These are phyloP conservation scores for Druceiella hillmani DNA, from an alignment of 2,888 invertebrate genomes.

Conservation along the genomic window DNA sequence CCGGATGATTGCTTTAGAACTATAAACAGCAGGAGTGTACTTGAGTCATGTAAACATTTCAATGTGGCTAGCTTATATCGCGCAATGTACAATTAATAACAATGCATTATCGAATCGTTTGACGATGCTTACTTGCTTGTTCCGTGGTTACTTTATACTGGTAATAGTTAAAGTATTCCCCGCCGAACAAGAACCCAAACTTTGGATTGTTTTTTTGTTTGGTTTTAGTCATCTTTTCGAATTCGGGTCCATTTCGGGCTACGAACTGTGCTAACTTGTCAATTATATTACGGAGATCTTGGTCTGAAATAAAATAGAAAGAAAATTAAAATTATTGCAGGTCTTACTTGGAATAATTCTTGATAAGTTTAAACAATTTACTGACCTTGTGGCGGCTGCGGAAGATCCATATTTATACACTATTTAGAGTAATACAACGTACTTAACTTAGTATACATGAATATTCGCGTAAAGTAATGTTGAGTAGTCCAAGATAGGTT, in stretches of 20 bases:
- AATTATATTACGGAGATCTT: constrained; percentile 93
- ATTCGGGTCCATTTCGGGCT: constrained; percentile 98
- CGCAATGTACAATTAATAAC: too few relatives aligned
- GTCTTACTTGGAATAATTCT: background rate
- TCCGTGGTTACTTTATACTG: constrained; percentile 93
- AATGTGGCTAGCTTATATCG: too few relatives aligned
- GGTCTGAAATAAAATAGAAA: constrained; percentile 56
- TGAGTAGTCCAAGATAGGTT: too few relatives aligned
- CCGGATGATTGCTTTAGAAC: constrained; percentile 69
- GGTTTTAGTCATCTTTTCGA: constrained; percentile 97
- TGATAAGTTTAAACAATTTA: constrained; percentile 7
- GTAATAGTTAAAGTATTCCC: constrained; percentile 94
- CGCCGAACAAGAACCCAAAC: constrained; percentile 95
- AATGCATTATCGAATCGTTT: too few relatives aligned
- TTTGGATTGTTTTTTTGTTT: constrained; percentile 98
- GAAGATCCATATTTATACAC: constrained; percentile 36
- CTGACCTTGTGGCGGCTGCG: constrained; percentile 59
- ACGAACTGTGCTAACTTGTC: constrained; percentile 99
- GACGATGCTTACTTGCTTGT: constrained; percentile 86
- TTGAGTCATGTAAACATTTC: too few relatives aligned
- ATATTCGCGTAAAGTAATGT: too few relatives aligned
- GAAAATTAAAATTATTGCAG: background rate
- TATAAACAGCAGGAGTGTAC: constrained; percentile 57
- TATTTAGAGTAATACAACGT: background rate
- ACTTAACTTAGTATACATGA: too few relatives aligned